Base-by-base conservation (phyloP, 2,888 invertebrate species). In the Apocheima hispidaria region DNA sequence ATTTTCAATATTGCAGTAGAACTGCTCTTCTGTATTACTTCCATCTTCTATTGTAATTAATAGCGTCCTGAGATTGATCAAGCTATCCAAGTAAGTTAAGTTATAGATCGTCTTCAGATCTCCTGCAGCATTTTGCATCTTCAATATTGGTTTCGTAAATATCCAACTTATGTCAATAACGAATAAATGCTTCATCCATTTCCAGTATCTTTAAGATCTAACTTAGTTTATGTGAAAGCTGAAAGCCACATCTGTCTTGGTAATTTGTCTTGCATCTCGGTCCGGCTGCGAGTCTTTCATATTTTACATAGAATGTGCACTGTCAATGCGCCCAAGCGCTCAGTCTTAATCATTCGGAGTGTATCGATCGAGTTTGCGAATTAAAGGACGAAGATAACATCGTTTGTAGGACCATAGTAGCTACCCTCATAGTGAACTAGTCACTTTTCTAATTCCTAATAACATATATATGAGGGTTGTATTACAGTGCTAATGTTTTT, bases 221-320 rank as follows among this genome's bases (percentile, higher is more conserved):
- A 56, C 63, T 64, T 66, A 64, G 64, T 69, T 67, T 65, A 67
- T 46, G 41, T 21, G 49, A 61, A 52, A 58, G 36, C 53, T 51
- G 57, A 70, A 72, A 84, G 70, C 86, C 90, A 74, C 83, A 83
- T 90, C 90, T 83, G 86, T 77, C 68, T 62, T 58, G 56, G 63
- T 68, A 68, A 77, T 78, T 77, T 78, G 72, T 77, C 74, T 59
- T 61, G 60, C 75, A 73, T 78, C 75, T 65, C 57, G 56, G 69
- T 69, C 69, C 78, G 63, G 78, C 72, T 82, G 83, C 79, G 77
- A 79, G 80, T 79, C 85, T 83, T 88, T 90, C 90, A 90, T 90
- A 91, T 91, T 92, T 92, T 88, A 90, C 92, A 92, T 92, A 92
- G 90, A 92, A 92, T 90, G 87, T 86, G 73, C 75, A 68, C 83